Percentiles rank a stretch among this genome's conserved stretches.
Conservation (phyloP, 2,113 vertebrate species). For the Pelobates fuscus region DNA sequence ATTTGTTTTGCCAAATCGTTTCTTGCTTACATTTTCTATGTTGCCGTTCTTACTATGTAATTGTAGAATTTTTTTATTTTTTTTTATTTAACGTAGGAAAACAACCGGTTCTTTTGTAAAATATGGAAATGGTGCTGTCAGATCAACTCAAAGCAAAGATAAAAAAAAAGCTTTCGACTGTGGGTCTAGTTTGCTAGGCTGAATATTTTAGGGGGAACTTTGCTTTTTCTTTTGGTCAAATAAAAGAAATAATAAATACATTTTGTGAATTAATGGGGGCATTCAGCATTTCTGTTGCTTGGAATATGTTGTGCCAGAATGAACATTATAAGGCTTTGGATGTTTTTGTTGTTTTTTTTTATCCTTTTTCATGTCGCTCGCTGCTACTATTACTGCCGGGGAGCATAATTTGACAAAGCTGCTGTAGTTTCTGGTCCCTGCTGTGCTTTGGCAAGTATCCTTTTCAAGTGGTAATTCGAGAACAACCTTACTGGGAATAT, state of each 20-base stretch:
- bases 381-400: conserved; percentile 14
- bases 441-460: conserved; percentile 41
- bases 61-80: not conserved
- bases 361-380: conserved; percentile 30
- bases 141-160: not conserved
- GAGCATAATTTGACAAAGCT: conserved; percentile 40
- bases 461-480: conserved; percentile 41
- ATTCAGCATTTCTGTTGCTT: not conserved
- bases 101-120: not conserved
- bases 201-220: not conserved
- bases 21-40: not conserved
- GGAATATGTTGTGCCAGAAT: conserved; percentile 26
- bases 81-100: not conserved
- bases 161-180: not conserved
- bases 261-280: not conserved
- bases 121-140: not conserved
- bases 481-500: conserved; percentile 51
- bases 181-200: not conserved
- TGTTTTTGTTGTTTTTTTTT: not conserved
- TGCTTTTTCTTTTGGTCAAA: not conserved
- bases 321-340: conserved; percentile 7
- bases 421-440: conserved; percentile 9
- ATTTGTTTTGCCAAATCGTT: too few species aligned
- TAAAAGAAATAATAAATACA: conserved; percentile 5
- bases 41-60: not conserved